phyloP scores from a whole-genome alignment of 2,797 vertebrate species.

The Nannoperca obscura region DNA sequence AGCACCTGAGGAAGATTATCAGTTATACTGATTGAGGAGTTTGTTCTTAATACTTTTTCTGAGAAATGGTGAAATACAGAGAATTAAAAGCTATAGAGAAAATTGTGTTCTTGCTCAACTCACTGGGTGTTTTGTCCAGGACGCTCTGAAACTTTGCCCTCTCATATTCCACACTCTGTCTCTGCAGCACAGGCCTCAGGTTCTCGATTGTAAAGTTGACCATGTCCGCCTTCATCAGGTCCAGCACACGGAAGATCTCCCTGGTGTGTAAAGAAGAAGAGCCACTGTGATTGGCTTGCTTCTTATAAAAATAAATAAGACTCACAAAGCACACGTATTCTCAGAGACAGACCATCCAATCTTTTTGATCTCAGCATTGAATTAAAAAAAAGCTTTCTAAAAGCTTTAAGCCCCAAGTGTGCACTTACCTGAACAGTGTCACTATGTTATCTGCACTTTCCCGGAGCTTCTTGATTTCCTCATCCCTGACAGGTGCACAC shows the following conservation, averaged over 20 bases:
- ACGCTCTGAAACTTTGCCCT: slow-evolving; percentile 83
- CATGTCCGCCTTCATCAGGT: slow-evolving; percentile 84
- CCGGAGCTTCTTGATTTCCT: slow-evolving; percentile 90
- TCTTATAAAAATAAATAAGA: not conserved
- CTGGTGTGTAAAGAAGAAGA: slow-evolving; percentile 58
- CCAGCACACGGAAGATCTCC: slow-evolving; percentile 86
- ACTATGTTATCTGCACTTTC: slow-evolving; percentile 85
- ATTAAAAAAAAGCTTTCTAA: not conserved
- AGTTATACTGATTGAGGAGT: not conserved
- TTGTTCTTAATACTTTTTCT: too few relatives aligned
- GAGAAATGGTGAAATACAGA: not conserved
- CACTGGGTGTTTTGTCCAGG: slow-evolving; percentile 83
- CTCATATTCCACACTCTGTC: slow-evolving; percentile 81
- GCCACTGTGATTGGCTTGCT: not conserved
- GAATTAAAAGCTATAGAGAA: not conserved
- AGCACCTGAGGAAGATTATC: slow-evolving; percentile 81
- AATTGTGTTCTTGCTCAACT: slow-evolving; percentile 47
- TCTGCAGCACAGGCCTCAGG: slow-evolving; percentile 79
- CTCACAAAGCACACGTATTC: not conserved
- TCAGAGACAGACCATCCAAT: not conserved
- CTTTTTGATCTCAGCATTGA: not conserved
- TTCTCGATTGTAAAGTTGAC: slow-evolving; percentile 77
- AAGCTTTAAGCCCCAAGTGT: not conserved
- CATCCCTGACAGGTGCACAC: slow-evolving; percentile 91
- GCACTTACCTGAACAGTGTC: slow-evolving; percentile 86